phyloP scores from a whole-genome alignment of 2,888 invertebrate species.

The Patella pellucida region DNA sequence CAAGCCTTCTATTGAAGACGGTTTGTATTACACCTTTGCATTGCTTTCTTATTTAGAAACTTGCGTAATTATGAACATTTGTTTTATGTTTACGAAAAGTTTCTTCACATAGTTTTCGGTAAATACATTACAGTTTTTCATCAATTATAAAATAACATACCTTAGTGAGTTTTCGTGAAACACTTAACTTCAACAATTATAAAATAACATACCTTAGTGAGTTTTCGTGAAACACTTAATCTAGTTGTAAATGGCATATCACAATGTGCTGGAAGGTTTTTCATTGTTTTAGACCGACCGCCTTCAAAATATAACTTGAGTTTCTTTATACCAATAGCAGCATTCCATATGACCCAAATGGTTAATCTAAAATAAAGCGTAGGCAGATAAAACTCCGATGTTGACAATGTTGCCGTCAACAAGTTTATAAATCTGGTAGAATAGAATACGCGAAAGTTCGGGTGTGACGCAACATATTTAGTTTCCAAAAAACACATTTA shows the following conservation, averaged over 20 bases:
- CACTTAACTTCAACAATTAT: slow-evolving; percentile 27
- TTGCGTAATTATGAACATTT: too few species aligned
- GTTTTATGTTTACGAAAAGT: too few species aligned
- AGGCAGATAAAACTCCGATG: background rate
- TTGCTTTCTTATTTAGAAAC: too few species aligned
- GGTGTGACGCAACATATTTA: too few species aligned
- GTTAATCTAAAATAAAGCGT: slow-evolving; percentile 40
- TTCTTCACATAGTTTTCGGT: too few species aligned
- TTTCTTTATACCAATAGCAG: slow-evolving; percentile 41
- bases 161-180: slow-evolving; percentile 41
- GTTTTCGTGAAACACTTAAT: slow-evolving; percentile 35
- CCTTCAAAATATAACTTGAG: slow-evolving; percentile 45
- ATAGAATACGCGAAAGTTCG: too few species aligned
- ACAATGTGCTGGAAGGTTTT: slow-evolving; percentile 47
- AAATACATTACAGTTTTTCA: too few species aligned
- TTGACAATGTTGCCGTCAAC: background rate
- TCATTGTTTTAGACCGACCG: slow-evolving; percentile 36
- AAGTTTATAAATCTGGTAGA: too few species aligned
- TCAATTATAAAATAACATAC: slow-evolving; percentile 30
- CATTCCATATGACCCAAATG: slow-evolving; percentile 56
- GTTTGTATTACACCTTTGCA: too few species aligned
- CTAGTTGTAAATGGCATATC: slow-evolving; percentile 52
- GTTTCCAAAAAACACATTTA: too few species aligned
- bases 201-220: slow-evolving; percentile 44
- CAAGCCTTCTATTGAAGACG: too few species aligned